A percentile compares a stretch with the other conserved stretches of the same genome.
These are phyloP conservation scores for Muscina levida DNA, from an alignment of 2,888 invertebrate species.

Conservation along the genomic window DNA sequence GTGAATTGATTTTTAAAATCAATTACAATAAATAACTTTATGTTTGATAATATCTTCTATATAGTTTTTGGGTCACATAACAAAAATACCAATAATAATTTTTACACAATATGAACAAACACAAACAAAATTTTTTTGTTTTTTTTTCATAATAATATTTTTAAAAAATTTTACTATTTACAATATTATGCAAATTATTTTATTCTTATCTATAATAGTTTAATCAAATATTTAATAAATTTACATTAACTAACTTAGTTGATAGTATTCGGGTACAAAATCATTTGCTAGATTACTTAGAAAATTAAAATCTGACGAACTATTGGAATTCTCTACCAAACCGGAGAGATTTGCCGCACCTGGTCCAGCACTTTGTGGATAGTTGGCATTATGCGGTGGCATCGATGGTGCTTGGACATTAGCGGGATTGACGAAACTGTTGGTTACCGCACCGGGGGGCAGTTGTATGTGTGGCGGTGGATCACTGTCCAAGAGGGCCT, in stretches of 20 bases:
- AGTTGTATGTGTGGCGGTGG: constrained; percentile 61
- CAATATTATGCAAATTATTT: too few species aligned
- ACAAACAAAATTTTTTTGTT: not conserved
- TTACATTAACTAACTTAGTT: constrained; percentile 79
- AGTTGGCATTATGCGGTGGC: constrained; percentile 52
- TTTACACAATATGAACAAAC: too few species aligned
- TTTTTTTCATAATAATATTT: not conserved
- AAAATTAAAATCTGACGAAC: constrained; percentile 96
- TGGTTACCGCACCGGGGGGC: constrained; percentile 41
- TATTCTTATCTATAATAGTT: too few species aligned
- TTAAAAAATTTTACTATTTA: too few species aligned
- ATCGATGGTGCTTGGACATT: constrained; percentile 43
- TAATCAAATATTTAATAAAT: constrained; percentile 11
- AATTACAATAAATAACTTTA: constrained; percentile 13
- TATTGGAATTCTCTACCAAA: constrained; percentile 89
- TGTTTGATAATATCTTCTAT: too few species aligned
- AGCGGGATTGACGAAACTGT: constrained; percentile 66
- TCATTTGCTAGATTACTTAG: constrained; percentile 95
- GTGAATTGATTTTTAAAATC: constrained; percentile 45
- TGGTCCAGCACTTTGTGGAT: constrained; percentile 70
- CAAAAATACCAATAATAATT: not conserved
- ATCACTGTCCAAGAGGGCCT: constrained; percentile 58
- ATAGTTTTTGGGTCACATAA: too few species aligned
- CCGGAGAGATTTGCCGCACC: constrained; percentile 84
- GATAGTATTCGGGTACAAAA: constrained; percentile 94